phyloP scores from a whole-genome alignment of 2,797 vertebrate species.

The Acomys russatus region DNA sequence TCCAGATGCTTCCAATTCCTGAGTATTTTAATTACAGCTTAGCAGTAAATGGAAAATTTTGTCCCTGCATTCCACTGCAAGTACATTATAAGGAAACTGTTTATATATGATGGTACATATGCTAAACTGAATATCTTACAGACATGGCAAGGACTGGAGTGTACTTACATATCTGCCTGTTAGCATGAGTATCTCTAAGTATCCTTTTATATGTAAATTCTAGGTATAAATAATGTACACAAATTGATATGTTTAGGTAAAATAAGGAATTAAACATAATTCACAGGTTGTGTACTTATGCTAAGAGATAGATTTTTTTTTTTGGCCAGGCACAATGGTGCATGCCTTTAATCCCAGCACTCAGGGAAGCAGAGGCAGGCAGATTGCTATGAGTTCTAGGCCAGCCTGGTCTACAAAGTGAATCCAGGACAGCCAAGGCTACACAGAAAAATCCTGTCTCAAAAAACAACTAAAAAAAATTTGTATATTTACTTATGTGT shows the following conservation, averaged over 20 bases:
- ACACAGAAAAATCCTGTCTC: too few relatives aligned
- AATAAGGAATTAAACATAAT: constrained; percentile 38
- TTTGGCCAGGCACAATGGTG: too few relatives aligned
- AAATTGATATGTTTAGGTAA: background rate
- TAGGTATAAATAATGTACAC: background rate
- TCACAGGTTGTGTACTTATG: background rate
- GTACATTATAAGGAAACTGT: background rate
- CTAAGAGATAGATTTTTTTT: background rate
- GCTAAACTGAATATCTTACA: background rate
- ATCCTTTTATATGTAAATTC: background rate
- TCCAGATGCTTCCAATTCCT: background rate
- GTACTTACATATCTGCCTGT: background rate
- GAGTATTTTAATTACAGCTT: background rate
- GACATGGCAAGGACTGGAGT: background rate
- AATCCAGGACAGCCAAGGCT: too few relatives aligned
- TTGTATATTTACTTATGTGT: background rate
- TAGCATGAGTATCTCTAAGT: background rate
- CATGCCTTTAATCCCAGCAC: too few relatives aligned
- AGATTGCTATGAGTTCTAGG: too few relatives aligned
- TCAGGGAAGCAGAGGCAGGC: too few relatives aligned
- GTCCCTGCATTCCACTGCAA: constrained; percentile 4
- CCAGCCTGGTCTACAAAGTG: too few relatives aligned
- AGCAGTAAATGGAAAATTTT: background rate
- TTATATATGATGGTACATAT: background rate
- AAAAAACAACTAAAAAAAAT: too few relatives aligned